Percentiles rank a stretch among this genome's conserved stretches.
These are phyloP conservation scores for Forbesichthys papilliferus DNA, from an alignment of 2,113 vertebrate species.

Conservation along the genomic window DNA sequence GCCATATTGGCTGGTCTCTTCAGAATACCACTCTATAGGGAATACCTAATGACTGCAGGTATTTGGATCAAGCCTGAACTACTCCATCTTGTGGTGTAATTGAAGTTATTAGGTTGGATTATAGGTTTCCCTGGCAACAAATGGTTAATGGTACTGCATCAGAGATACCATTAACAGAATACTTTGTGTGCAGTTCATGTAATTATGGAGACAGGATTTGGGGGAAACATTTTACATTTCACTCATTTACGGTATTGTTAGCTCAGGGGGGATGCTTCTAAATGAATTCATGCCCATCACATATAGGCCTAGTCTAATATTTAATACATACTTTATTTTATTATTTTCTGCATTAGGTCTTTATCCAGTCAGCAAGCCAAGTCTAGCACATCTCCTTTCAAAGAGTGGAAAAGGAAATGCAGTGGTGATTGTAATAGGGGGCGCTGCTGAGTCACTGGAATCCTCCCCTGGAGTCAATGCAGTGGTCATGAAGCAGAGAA, in stretches of 20 bases:
- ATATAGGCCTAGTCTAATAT: not conserved
- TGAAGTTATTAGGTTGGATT: too few species aligned
- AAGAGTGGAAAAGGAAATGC: conserved; percentile 74
- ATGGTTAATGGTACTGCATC: too few species aligned
- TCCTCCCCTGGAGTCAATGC: conserved; percentile 68
- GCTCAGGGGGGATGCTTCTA: not conserved
- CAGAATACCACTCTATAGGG: conserved; percentile 71
- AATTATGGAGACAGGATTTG: too few species aligned
- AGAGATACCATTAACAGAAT: too few species aligned
- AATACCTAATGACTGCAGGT: conserved; percentile 77
- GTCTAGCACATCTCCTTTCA: conserved; percentile 75
- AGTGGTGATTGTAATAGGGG: conserved; percentile 79
- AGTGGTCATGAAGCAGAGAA: conserved; percentile 68
- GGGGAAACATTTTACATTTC: too few species aligned
- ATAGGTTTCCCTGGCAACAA: too few species aligned
- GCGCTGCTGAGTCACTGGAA: conserved; percentile 77
- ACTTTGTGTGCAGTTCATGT: too few species aligned
- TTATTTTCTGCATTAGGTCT: conserved; percentile 59
- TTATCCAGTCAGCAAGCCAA: conserved; percentile 71
- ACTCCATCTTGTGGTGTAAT: not conserved
- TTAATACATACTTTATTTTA: not conserved
- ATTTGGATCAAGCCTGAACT: conserved; percentile 10
- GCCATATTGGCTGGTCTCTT: conserved; percentile 67
- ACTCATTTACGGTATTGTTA: too few species aligned
- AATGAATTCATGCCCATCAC: not conserved